Evolutionary conservation across 2,888 invertebrate species (phyloP), one percentile per base, ranked within the genome.

Genomic region (Hirtodrosophila alboralis): DNA sequence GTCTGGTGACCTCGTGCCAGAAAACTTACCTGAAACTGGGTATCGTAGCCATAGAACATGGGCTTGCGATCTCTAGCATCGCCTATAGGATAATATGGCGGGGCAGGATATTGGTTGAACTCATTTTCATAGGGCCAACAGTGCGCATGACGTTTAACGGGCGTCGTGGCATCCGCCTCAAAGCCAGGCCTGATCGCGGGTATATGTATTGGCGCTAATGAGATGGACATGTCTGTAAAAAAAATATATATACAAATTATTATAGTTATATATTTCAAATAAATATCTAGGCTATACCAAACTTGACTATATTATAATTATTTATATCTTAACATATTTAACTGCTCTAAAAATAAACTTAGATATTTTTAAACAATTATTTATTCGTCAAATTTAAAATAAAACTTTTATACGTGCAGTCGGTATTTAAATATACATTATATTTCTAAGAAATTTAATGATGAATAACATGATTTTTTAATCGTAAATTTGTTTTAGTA

Each of bases 131-230:
- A 91, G 28, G 89, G 88, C 91, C 91, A 90, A 48, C 90, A 90
- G 81, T 91, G 90, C 64, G 90, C 88, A 79, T 90, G 91, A 68
- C 91, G 86, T 71, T 91, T 91, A 37, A 90, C 90, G 53, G 91
- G 89, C 57, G 90, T 89, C 66, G 90, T 87, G 58, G 90, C 88
- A 80, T 91, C 91, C 62, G 90, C 76, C 71, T 91, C 93, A 89
- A 92, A 94, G 78, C 91, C 92, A 56, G 92, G 91, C 88, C 96
- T 93, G 91, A 97, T 96, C 87, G 96, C 96, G 75, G 96, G 97
- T 91, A 97, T 96, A 92, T 97, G 96, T 69, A 97, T 92, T 60
- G 95, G 95, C 68, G 95, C 96, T 90, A 89, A 86, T 87, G 90
- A 88, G 73, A 90, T 87, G 75, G 62, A 94, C 94, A 60, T 95